Base-by-base conservation (phyloP, 2,797 vertebrate species). In the Acanthornis magna region DNA sequence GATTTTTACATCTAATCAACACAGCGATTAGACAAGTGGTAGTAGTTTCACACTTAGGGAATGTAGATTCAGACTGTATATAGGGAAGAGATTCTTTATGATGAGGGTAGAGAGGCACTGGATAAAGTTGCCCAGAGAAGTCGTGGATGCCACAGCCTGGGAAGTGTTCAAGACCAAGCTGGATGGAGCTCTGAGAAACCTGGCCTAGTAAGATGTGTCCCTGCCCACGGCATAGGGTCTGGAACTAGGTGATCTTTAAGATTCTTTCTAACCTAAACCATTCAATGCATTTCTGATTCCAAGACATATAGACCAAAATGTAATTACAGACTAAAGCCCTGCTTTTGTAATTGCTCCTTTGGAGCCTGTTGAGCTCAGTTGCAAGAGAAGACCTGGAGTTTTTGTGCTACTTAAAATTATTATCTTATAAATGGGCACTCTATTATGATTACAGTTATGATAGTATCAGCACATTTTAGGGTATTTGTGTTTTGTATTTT, bases 401-500 rank as follows among this genome's bases (percentile, higher is more conserved):
- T 45, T 30, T 61, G 36, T n/a, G 7, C 10, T 55, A 40, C 12
- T 76, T 47, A 42, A 80, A 77, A 34, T 51, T 20, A 36, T n/a
- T 51, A 25, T 32, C 4, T 32, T 61, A 40, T 10, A 22, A 65
- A 14, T 34, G 19, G 10, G 2, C 2, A 1, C 1, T 22, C 5
- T 82, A 15, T 51, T 42, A n/a, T 45, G 17, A 38, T 9, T 34
- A n/a, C 11, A 53, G 5, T 61, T 82, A 53, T 23, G 13, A 17
- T 3, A 55, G 4, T 38, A 67, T 51, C 11, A 38, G 12, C 16
- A 34, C 18, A 54, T 66, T 61, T 81, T 66, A 66, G 25, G 10
- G 2, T 25, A 21, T 40, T 10, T 62, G 3, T 53, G 7, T 43
- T 55, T 45, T 43, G 9, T 43, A 36, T 80, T 80, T 80, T 48